These are phyloP conservation scores for Eueremaeus valkanovi DNA, from an alignment of 2,888 invertebrate species.

Conservation along the genomic window DNA sequence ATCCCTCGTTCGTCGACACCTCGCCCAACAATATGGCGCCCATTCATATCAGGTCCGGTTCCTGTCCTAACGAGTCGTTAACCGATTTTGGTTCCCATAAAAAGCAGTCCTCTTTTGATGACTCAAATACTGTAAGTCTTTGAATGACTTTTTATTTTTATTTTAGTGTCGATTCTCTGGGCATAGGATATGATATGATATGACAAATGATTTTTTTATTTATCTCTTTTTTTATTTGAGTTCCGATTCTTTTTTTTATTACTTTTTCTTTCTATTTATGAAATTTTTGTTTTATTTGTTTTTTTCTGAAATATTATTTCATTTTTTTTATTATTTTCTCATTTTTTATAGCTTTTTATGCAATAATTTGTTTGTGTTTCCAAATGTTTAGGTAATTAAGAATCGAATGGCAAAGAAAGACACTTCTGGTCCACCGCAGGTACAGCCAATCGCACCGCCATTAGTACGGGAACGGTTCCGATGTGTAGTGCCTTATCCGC, in stretches of 20 bases:
- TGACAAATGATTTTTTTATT: no score
- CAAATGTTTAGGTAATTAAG: slow-evolving; percentile 12
- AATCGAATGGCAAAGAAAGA: slow-evolving; percentile 1
- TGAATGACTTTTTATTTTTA: neutral
- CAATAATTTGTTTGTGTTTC: neutral
- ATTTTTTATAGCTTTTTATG: neutral
- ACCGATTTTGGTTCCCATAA: slow-evolving; percentile 35
- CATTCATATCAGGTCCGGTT: slow-evolving; percentile 68
- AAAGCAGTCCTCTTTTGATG: slow-evolving; percentile 24
- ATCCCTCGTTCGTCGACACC: slow-evolving; percentile 46
- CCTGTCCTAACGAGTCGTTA: slow-evolving; percentile 83
- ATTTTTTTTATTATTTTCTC: neutral
- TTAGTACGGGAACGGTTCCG: slow-evolving; percentile 62
- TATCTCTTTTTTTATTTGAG: no score
- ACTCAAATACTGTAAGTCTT: slow-evolving; percentile 29
- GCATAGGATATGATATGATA: no score
- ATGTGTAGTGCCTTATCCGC: slow-evolving; percentile 89
- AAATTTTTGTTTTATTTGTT: no score
- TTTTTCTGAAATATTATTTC: no score
- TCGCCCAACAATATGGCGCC: slow-evolving; percentile 33
- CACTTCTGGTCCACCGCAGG: no score
- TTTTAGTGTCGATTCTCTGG: no score
- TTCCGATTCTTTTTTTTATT: no score
- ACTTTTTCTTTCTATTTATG: no score
- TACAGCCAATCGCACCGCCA: neutral